A percentile compares a stretch with the other conserved stretches of the same genome.
Evolutionary conservation across 2,888 invertebrate genomes (phyloP).

Genomic region (Macaria notata): DNA sequence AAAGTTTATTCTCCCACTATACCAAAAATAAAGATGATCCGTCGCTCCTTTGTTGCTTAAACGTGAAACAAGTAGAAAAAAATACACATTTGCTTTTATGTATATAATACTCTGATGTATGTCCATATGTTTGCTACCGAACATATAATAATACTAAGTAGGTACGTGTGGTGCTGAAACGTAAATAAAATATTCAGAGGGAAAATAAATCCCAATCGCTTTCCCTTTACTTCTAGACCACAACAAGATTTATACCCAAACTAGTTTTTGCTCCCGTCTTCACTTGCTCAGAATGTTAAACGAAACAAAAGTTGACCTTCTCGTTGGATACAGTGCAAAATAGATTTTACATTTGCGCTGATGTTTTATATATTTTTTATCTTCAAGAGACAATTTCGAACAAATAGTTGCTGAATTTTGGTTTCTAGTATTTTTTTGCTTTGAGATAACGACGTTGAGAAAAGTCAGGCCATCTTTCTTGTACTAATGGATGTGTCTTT

Average conservation of each 20-base stretch:
- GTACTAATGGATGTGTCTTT: slow-evolving; percentile 8
- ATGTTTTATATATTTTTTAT: slow-evolving; percentile 1
- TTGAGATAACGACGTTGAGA: slow-evolving; percentile 12
- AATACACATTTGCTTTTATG: too few species aligned
- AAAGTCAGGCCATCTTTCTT: slow-evolving; percentile 10
- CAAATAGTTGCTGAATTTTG: slow-evolving; percentile 1
- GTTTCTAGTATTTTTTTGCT: slow-evolving; percentile 1
- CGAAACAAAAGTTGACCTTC: slow-evolving; percentile 55
- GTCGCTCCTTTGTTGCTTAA: too few species aligned
- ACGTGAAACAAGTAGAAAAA: too few species aligned
- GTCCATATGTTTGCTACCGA: too few species aligned
- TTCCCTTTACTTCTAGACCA: slow-evolving; percentile 36
- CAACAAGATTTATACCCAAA: slow-evolving; percentile 48
- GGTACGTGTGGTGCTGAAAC: too few species aligned
- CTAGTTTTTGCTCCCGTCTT: slow-evolving; percentile 62
- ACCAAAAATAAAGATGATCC: too few species aligned
- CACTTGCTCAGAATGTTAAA: slow-evolving; percentile 57
- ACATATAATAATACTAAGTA: too few species aligned
- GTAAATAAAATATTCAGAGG: too few species aligned
- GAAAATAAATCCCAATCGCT: neutral
- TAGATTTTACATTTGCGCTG: slow-evolving; percentile 17
- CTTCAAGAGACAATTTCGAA: slow-evolving; percentile 9
- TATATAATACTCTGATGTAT: too few species aligned
- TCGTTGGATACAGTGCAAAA: slow-evolving; percentile 4
- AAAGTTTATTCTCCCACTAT: too few species aligned